These are phyloP conservation scores for Tethea ocularis DNA, from an alignment of 2,888 invertebrate species.

Conservation along the genomic window DNA sequence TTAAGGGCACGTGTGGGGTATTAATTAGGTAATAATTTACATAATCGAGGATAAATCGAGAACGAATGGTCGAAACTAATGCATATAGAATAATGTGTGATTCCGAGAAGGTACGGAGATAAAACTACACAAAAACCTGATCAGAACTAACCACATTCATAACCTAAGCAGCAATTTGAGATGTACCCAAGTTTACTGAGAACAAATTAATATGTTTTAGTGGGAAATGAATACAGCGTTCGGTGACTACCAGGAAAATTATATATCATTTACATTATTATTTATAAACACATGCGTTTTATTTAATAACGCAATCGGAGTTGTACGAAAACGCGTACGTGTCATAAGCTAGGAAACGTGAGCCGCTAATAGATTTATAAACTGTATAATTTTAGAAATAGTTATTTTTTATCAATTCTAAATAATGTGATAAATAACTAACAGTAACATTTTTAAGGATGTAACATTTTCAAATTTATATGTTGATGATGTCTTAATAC, in stretches of 20 bases:
- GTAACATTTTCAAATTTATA: not conserved
- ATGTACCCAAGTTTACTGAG: conserved; percentile 44
- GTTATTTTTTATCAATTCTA: too few relatives aligned
- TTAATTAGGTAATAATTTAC: not conserved
- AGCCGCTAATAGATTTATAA: not conserved
- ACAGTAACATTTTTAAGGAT: not conserved
- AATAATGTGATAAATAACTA: too few relatives aligned
- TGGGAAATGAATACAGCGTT: conserved; percentile 38
- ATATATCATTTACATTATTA: conserved; percentile 34
- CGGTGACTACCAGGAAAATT: conserved; percentile 48
- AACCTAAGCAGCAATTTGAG: not conserved
- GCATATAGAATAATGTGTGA: conserved; percentile 44
- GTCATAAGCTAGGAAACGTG: not conserved
- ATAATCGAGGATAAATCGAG: conserved; percentile 9
- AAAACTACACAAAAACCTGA: conserved; percentile 49
- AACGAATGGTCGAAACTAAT: conserved; percentile 46
- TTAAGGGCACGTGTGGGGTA: not conserved
- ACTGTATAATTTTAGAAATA: too few relatives aligned
- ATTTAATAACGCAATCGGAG: not conserved
- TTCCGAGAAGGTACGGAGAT: conserved; percentile 58
- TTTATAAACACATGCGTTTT: conserved; percentile 8
- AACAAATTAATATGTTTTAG: conserved; percentile 55
- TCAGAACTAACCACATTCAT: conserved; percentile 23
- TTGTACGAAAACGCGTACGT: not conserved
- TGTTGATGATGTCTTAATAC: not conserved